Base-by-base conservation (phyloP, 2,888 invertebrate species). In the Trissolcus japonicus region DNA sequence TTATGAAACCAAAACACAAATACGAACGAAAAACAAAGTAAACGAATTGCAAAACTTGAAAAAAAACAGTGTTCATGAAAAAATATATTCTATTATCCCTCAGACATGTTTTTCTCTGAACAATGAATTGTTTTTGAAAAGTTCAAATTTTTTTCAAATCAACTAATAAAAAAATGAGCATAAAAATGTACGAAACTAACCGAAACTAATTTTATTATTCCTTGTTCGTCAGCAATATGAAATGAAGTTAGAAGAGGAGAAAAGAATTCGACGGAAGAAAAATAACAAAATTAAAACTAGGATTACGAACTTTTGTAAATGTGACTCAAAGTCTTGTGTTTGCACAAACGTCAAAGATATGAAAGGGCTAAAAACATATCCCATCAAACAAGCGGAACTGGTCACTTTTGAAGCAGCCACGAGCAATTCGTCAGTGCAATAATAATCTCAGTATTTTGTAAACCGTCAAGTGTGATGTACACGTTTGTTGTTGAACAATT, bases 361-460 rank as follows among this genome's bases (percentile, higher is more conserved):
- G 35, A 35, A 19, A 53, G 53, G n/a, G 53, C 21, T 19, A 21
- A 48, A 35, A 35, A 35, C 35, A 35, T 35, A 35, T 35, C 35
- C 35, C 35, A 35, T 35, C 9, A 35, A 53, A 53, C 21, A 9
- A 53, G 17, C 21, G n/a, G 9, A 19, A 19, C 53, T 53, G 9
- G 21, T 17, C 35, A 35, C 35, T 35, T 35, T 35, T 35, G 25
- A 53, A 57, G 25, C 25, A 65, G 41, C 17, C 51, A 78, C 57
- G 80, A 80, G 77, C 79, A 77, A 80, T 82, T 68, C 72, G 74
- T 76, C 57, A 59, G 76, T 74, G 81, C 81, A 82, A 82, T 81
- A 82, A 80, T 66, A 56, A 65, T 68, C 46, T 68, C 80, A 81
- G 80, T 82, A 81, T 81, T 82, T 79, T 76, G 56, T 75, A 79